Conservation (phyloP, 1,140 invertebrate species). For the Megathymus violae region DNA sequence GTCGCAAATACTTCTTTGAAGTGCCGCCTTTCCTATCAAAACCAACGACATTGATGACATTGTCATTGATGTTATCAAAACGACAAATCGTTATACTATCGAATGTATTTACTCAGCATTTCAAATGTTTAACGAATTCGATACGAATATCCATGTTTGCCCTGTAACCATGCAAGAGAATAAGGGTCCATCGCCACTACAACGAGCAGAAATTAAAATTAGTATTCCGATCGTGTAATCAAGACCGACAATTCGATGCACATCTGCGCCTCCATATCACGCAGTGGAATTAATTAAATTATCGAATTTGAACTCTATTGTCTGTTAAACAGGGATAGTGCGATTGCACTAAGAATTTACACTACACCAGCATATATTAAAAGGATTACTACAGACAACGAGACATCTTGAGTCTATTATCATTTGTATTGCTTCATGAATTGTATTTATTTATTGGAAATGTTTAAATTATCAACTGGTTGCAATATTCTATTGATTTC, state of each 20-base stretch:
- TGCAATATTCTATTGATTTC: no score
- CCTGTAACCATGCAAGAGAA: background rate
- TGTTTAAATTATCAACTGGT: background rate
- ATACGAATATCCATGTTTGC: no score
- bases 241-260: constrained; percentile 66
- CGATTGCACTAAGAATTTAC: constrained; percentile 20
- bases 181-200: constrained; percentile 21
- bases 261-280: constrained; percentile 59
- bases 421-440: background rate
- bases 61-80: no score
- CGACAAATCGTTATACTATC: no score
- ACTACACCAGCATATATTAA: constrained; percentile 48
- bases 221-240: constrained; percentile 68
- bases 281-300: constrained; percentile 26
- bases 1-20: no score
- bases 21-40: no score
- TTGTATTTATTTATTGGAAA: background rate
- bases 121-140: no score
- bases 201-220: constrained; percentile 70
- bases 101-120: no score
- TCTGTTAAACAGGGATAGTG: constrained; percentile 19
- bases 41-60: no score
- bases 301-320: constrained; percentile 41
- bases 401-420: constrained; percentile 3
- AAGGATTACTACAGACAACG: constrained; percentile 58